Evolutionary conservation across 2,797 vertebrate genomes (phyloP).

Genomic region (Taenioides sp.): DNA sequence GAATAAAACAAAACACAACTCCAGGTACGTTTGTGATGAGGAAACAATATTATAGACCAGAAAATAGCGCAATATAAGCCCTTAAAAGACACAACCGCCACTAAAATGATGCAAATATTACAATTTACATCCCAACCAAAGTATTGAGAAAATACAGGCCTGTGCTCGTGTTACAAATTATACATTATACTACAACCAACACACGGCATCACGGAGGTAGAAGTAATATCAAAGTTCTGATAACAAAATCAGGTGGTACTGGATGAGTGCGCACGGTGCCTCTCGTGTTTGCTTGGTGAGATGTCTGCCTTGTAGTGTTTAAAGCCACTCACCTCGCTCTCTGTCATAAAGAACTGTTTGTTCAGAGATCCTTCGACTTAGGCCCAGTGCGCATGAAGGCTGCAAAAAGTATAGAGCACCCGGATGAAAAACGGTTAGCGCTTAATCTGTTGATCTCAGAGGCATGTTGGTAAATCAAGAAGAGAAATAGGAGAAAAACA

Average conservation of each 20-base stretch:
- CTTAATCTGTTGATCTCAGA: constrained; percentile 73
- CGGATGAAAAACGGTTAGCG: constrained; percentile 49
- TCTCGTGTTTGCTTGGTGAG: constrained; percentile 73
- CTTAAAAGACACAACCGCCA: background rate
- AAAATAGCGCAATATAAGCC: too few relatives aligned
- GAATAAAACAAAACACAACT: too few relatives aligned
- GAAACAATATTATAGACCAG: too few relatives aligned
- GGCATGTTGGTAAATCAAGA: constrained; percentile 67
- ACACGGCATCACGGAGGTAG: constrained; percentile 39
- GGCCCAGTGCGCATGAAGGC: constrained; percentile 68
- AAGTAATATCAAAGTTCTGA: constrained; percentile 50
- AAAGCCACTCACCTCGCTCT: constrained; percentile 73
- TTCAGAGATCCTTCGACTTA: constrained; percentile 77
- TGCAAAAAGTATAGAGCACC: constrained; percentile 60
- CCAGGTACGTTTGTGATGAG: too few relatives aligned
- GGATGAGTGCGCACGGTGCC: constrained; percentile 63
- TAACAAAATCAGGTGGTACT: constrained; percentile 60
- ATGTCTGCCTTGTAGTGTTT: constrained; percentile 74
- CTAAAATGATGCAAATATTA: background rate
- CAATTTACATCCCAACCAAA: background rate
- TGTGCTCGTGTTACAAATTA: background rate
- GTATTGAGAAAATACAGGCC: constrained; percentile 8
- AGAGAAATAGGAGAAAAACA: constrained; percentile 62
- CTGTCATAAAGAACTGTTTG: constrained; percentile 81
- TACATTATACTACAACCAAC: background rate